Percentiles rank a stretch among this genome's conserved stretches.
Evolutionary conservation across 2,113 vertebrate genomes (phyloP).

Genomic region (Nesoenas mayeri): DNA sequence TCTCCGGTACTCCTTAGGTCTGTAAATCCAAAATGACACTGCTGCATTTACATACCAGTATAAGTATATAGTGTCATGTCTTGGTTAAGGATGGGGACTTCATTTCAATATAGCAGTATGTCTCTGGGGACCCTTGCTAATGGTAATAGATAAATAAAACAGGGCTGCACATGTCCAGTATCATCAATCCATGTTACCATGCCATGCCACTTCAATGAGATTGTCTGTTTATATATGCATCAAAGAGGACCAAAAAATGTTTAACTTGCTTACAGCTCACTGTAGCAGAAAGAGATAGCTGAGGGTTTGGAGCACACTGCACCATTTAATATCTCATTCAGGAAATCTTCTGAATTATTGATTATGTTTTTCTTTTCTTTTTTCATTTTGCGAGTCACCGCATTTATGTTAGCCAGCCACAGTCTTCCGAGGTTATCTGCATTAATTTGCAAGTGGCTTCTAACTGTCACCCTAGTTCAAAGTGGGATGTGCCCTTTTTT

Average conservation of each 20-base stretch:
- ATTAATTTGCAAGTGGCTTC: neutral
- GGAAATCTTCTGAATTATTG: constrained; percentile 30
- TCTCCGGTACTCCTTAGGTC: neutral
- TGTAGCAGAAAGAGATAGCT: neutral
- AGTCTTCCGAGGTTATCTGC: neutral
- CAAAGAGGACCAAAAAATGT: constrained; percentile 4
- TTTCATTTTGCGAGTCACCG: neutral
- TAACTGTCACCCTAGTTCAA: neutral
- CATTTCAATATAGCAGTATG: neutral
- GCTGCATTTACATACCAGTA: neutral
- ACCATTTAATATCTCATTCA: neutral
- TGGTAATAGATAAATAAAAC: neutral
- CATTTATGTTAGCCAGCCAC: neutral
- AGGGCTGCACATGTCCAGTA: neutral
- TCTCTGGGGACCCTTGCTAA: neutral
- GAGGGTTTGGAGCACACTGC: neutral
- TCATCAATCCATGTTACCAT: neutral
- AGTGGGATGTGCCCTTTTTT: neutral
- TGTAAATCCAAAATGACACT: neutral
- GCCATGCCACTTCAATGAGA: neutral
- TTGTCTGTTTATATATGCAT: neutral
- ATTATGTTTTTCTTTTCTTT: neutral
- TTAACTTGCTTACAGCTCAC: neutral
- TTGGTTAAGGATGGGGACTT: neutral
- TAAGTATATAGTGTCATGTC: neutral